Conservation (phyloP, 2,113 vertebrate species). For the Paradisaea rubra region DNA sequence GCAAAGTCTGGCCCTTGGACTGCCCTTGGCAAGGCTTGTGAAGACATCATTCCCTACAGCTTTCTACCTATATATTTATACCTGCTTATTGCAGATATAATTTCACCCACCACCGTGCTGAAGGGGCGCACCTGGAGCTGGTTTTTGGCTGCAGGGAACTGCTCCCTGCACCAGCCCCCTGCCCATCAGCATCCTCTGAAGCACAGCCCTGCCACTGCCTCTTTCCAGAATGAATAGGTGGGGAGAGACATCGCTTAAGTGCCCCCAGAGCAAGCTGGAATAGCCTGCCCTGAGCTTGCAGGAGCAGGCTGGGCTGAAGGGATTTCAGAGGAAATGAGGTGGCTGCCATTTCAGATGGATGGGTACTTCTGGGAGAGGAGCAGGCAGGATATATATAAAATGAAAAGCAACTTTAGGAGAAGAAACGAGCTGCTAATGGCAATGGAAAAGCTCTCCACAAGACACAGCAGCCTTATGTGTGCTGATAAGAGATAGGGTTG, state of each 20-base stretch:
- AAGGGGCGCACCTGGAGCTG: background rate
- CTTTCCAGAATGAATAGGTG: background rate
- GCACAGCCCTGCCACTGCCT: background rate
- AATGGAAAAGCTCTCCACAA: constrained; percentile 26
- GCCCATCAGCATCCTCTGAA: background rate
- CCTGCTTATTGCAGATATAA: background rate
- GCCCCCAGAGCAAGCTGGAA: background rate
- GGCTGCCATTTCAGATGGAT: background rate
- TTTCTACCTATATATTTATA: background rate
- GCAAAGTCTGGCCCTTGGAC: background rate
- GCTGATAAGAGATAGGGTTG: constrained; percentile 40
- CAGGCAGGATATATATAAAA: background rate
- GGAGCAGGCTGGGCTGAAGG: background rate
- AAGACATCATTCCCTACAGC: background rate
- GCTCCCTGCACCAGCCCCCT: background rate
- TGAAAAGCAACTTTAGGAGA: background rate
- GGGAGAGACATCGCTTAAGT: background rate
- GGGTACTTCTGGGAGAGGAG: background rate
- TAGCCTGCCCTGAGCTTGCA: background rate
- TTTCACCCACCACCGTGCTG: background rate
- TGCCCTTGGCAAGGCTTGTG: background rate
- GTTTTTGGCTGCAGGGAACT: background rate
- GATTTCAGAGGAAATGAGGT: background rate
- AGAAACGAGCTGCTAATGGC: background rate
- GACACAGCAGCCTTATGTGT: background rate